Conservation (phyloP, 1,140 invertebrate species). For the Aradophagus sp. region DNA sequence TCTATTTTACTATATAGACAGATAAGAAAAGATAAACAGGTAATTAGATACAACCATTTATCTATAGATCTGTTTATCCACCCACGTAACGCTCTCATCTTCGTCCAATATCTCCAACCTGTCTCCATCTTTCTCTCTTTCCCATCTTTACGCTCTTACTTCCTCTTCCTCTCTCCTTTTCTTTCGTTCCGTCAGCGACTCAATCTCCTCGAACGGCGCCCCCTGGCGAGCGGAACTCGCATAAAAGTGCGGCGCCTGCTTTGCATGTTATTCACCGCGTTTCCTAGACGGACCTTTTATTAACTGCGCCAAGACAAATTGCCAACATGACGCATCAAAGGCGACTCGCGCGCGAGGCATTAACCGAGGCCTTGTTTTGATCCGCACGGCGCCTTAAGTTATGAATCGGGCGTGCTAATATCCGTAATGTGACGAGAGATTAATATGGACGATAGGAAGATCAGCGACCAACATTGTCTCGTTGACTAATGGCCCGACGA, state of each 20-base stretch:
- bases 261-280: slow-evolving; percentile 60
- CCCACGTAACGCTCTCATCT: too few species aligned
- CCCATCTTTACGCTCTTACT: too few species aligned
- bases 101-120: too few species aligned
- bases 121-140: too few species aligned
- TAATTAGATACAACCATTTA: too few species aligned
- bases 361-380: slow-evolving; percentile 7
- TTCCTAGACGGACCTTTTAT: slow-evolving; percentile 14
- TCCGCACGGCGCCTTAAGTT: slow-evolving; percentile 5
- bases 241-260: slow-evolving; percentile 39
- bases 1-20: too few species aligned
- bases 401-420: slow-evolving; percentile 5
- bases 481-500: too few species aligned
- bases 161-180: neutral
- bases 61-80: too few species aligned
- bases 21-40: too few species aligned
- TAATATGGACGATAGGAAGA: slow-evolving; percentile 3
- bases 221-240: slow-evolving; percentile 14
- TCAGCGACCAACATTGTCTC: too few species aligned
- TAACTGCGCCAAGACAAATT: slow-evolving; percentile 25
- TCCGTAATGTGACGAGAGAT: slow-evolving; percentile 9
- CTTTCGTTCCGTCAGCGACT: neutral
- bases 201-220: slow-evolving; percentile 13
- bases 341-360: slow-evolving; percentile 2
- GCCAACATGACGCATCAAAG: slow-evolving; percentile 6